Percentiles rank a stretch among this genome's conserved stretches.
Conservation (phyloP, 2,113 vertebrate genomes). For the Corydoras sp. region DNA sequence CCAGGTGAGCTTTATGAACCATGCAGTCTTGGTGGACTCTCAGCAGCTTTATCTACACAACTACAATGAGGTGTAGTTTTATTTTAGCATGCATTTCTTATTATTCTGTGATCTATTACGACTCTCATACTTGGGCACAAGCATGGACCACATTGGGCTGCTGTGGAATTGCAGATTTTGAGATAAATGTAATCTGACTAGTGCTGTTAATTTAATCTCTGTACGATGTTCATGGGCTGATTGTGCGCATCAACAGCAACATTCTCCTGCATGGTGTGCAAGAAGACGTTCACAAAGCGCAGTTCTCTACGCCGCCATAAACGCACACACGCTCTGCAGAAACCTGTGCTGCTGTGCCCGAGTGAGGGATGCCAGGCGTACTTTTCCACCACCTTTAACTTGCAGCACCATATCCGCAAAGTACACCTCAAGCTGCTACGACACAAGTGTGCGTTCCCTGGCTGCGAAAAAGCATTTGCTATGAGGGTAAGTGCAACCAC, state of each 20-base stretch:
- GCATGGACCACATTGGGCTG: no score
- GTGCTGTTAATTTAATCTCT: no score
- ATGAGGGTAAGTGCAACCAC: constrained; percentile 54
- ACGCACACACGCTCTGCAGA: constrained; percentile 57
- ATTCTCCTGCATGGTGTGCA: constrained; percentile 56
- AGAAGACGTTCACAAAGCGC: constrained; percentile 56
- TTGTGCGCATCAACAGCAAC: constrained; percentile 36
- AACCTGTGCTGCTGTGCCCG: constrained; percentile 63
- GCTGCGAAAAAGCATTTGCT: constrained; percentile 63
- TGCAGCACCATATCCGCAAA: constrained; percentile 75
- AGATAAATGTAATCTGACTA: no score
- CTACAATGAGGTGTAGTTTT: no score
- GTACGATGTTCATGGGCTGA: not conserved
- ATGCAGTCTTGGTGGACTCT: not conserved
- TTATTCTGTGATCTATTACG: no score
- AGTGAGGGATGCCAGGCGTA: constrained; percentile 61
- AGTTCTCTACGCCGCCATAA: constrained; percentile 61
- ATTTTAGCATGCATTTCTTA: no score
- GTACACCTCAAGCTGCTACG: constrained; percentile 67
- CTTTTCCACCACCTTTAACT: constrained; percentile 73
- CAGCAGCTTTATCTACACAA: not conserved
- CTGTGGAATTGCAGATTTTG: no score
- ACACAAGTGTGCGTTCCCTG: constrained; percentile 62
- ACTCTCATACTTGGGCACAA: no score
- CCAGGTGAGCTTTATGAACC: constrained; percentile 46